A percentile compares a stretch with the other conserved stretches of the same genome.
Evolutionary conservation across 1,140 invertebrate genomes (phyloP).

Genomic region (Drosophila equinoxialis): DNA sequence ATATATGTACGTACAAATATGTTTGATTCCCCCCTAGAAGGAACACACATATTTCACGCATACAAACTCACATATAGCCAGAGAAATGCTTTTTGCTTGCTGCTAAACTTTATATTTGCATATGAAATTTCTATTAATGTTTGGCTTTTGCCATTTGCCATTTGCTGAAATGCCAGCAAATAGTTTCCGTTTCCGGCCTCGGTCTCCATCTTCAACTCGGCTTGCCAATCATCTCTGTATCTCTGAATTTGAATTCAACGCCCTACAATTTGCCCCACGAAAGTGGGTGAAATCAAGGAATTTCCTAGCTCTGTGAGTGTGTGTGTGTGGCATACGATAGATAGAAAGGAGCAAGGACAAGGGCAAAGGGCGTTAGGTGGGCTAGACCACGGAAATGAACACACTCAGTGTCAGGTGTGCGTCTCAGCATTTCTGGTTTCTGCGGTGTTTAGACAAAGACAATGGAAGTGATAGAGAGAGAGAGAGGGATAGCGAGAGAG

Average conservation of each 20-base stretch:
- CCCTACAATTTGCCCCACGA: slow-evolving; percentile 13
- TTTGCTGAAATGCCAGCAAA: slow-evolving; percentile 71
- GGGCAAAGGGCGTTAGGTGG: neutral
- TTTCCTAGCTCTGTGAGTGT: slow-evolving; percentile 33
- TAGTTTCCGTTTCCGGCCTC: slow-evolving; percentile 68
- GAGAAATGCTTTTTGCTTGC: slow-evolving; percentile 28
- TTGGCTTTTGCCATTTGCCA: slow-evolving; percentile 38
- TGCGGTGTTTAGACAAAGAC: slow-evolving; percentile 37
- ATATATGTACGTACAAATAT: neutral
- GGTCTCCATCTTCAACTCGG: slow-evolving; percentile 19
- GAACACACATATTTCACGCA: slow-evolving; percentile 16
- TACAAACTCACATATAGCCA: slow-evolving; percentile 13
- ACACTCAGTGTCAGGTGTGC: slow-evolving; percentile 65
- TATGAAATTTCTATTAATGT: slow-evolving; percentile 77
- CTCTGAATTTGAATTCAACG: slow-evolving; percentile 49
- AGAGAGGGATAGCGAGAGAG: neutral
- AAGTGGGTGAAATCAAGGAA: slow-evolving; percentile 46
- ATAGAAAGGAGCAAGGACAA: slow-evolving; percentile 5
- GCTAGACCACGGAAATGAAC: slow-evolving; percentile 70
- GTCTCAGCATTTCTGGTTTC: slow-evolving; percentile 61
- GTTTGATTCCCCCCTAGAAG: neutral
- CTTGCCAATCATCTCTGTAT: slow-evolving; percentile 16
- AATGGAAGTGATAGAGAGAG: no score
- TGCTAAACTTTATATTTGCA: slow-evolving; percentile 53
- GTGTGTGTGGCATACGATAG: slow-evolving; percentile 5